Conservation (phyloP, 1,140 invertebrate genomes). For the Listronotus oregonensis region DNA sequence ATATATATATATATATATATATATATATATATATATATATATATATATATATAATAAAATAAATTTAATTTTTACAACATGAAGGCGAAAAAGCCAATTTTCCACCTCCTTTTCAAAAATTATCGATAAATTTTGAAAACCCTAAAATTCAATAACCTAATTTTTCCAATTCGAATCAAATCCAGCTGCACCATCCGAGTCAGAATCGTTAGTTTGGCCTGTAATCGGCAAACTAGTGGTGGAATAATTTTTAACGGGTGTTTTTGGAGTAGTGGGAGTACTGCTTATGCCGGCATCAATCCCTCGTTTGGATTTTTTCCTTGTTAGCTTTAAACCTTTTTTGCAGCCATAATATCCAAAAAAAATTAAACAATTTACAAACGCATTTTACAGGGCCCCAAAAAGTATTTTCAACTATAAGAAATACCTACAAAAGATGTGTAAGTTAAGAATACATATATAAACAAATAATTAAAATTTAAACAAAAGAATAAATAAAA, state of each 20-base stretch:
- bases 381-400: background rate
- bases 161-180: conserved; percentile 75
- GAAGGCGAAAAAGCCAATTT: too few species aligned
- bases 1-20: too few species aligned
- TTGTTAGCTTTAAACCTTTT: conserved; percentile 67
- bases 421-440: too few species aligned
- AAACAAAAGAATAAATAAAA: too few species aligned
- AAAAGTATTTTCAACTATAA: too few species aligned
- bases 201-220: conserved; percentile 62
- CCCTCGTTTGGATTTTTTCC: conserved; percentile 62
- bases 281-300: conserved; percentile 59
- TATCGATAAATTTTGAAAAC: too few species aligned
- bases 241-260: conserved; percentile 38
- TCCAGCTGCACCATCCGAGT: conserved; percentile 80
- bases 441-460: too few species aligned
- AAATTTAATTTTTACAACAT: too few species aligned
- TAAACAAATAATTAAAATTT: too few species aligned
- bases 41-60: too few species aligned
- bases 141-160: conserved; percentile 23
- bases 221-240: conserved; percentile 16
- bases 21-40: too few species aligned
- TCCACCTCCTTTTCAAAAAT: too few species aligned
- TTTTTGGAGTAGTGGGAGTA: conserved; percentile 66
- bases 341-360: conserved; percentile 73
- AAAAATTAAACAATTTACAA: conserved; percentile 6